Base-by-base conservation (phyloP, 2,888 invertebrate genomes). In the Leptopilina syphax region DNA sequence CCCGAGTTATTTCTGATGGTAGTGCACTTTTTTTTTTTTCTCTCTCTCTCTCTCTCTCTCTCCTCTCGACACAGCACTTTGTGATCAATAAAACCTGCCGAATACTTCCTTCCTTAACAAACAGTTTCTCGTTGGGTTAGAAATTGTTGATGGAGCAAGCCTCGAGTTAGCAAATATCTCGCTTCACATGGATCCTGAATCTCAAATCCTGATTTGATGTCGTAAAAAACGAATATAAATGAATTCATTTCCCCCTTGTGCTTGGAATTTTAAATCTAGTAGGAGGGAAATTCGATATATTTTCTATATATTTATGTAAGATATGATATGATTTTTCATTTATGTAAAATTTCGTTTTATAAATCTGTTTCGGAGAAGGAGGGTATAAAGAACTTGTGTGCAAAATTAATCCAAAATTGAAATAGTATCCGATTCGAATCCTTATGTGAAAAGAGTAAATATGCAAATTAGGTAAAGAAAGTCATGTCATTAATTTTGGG, bases 11-110 rank as follows among this genome's bases (percentile, higher is more conserved):
- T 57, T 57, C 73, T 73, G 73, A 54, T 73, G 57, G 73, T 73
- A 34, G 73, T 73, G 73, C 34, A 73, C 73, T 73, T 57, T 73
- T 73, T 73, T 54, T 12, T 54, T 50, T 10, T 10, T 50, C 12
- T 50, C 9, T 47, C 47, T 47, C 9, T 9, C 9, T 47, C 47
- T 47, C 9, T 9, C 10, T 47, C 47, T 47, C 10, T 47, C 10
- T 50, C 50, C 50, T 57, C 41, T 34, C 34, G 73, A 73, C 73
- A 57, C 57, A 73, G 73, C 73, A 73, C 57, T 73, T 73, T 73
- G 34, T 57, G 73, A 73, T 73, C 57, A 73, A 73, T 73, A 57
- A 70, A 70, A 54, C 54, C 44, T 54, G 57, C 34, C 57, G 73
- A 57, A 73, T 34, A 34, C 27, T 34, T 54, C 34, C 73, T 57